Base-by-base conservation (phyloP, 2,113 vertebrate species). In the Percina caprodes region DNA sequence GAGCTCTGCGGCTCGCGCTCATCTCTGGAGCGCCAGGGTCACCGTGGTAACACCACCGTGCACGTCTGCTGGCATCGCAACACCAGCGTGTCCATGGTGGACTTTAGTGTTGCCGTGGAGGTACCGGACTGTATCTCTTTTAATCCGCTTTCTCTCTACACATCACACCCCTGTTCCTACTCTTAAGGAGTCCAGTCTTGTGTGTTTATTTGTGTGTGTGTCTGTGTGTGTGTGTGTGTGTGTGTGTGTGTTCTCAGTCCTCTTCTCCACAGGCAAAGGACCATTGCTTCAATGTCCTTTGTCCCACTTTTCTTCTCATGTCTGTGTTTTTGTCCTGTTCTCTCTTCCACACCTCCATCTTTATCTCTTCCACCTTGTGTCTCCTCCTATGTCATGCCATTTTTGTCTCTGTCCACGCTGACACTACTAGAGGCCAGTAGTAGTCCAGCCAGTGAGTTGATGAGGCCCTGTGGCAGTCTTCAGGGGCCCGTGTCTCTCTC, bases 61-160 rank as follows among this genome's bases (percentile, higher is more conserved):
- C 98, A 99, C 58, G 98, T 99, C 83, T 99, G 98, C 94, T 99
- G 98, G 98, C 98, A 99, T 83, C 96, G 98, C 90, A 99, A 96
- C 95, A 99, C 98, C 94, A 99, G 98, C 59, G 98, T 99, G 82
- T 99, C 98, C 90, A 98, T 99, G 98, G 93, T 99, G 96, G 98
- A 99, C 95, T 99, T 99, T 88, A 99, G 97, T 88, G 91, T 97
- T 68, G 98, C 98, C 3, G 97, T 97, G 89, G 98, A 99, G 98
- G 98, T 99, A 88, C 69, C 9, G 0, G n/a, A 1, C 62, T 65
- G 15, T 61, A 16, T 70, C 26, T 46, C 23, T 55, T 42, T 35
- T 5, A 39, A n/a, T 4, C 7, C n/a, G 58, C 49, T 7, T 42
- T 42, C 39, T 19, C 58, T 51, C n/a, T 54, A 15, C 5, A 49